phyloP scores from a whole-genome alignment of 2,888 invertebrate genomes.

The Pemphredon lugubris region DNA sequence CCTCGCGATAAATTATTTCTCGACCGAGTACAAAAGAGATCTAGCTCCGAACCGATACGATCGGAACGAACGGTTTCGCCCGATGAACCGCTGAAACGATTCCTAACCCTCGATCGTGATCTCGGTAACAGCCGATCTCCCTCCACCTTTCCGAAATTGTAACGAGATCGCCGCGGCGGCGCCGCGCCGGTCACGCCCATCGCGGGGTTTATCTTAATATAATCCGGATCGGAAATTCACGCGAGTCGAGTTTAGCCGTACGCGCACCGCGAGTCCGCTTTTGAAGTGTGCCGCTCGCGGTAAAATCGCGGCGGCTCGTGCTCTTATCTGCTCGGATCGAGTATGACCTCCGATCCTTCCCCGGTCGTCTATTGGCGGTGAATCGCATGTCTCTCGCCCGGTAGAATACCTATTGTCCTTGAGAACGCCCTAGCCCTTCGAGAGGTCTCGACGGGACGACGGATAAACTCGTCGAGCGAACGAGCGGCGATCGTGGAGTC shows the following conservation, averaged over 20 bases:
- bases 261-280: slow-evolving; percentile 57
- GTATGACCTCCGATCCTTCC: slow-evolving; percentile 69
- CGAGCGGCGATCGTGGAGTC: slow-evolving; percentile 18
- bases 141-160: slow-evolving; percentile 72
- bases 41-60: background rate
- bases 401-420: slow-evolving; percentile 55
- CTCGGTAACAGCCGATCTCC: slow-evolving; percentile 23
- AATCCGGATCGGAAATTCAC: slow-evolving; percentile 78
- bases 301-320: slow-evolving; percentile 70
- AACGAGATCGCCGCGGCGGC: slow-evolving; percentile 66
- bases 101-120: slow-evolving; percentile 10
- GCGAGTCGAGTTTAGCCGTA: slow-evolving; percentile 49
- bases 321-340: slow-evolving; percentile 73
- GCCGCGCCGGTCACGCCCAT: slow-evolving; percentile 61
- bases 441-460: too few species aligned
- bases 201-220: slow-evolving; percentile 77
- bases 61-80: background rate
- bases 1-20: slow-evolving; percentile 7
- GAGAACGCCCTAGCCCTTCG: too few species aligned
- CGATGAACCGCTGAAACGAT: background rate
- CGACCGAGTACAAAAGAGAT: slow-evolving; percentile 22
- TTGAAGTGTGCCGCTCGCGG: slow-evolving; percentile 74
- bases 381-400: slow-evolving; percentile 70
- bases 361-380: slow-evolving; percentile 74
- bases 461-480: too few species aligned